Conservation (phyloP, 2,797 vertebrate genomes). For the Helicolenus hilgendorfi region DNA sequence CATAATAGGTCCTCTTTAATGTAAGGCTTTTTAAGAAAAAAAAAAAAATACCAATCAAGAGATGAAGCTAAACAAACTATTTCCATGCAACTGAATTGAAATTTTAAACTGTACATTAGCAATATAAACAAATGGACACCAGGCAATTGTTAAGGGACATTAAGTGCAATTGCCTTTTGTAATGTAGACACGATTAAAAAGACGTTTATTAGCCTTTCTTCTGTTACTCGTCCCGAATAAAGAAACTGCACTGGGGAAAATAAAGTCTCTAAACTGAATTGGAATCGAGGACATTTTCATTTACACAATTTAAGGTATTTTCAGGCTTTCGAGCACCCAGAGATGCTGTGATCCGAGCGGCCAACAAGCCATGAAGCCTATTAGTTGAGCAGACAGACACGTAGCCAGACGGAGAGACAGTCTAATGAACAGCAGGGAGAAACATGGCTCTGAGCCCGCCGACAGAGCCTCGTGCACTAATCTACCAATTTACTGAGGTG, state of each 20-base stretch:
- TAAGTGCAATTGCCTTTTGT: constrained; percentile 54
- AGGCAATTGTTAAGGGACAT: constrained; percentile 67
- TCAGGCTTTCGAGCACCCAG: constrained; percentile 46
- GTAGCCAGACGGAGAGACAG: constrained; percentile 61
- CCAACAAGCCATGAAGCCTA: constrained; percentile 68
- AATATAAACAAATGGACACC: constrained; percentile 59
- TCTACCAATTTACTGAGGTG: constrained; percentile 17
- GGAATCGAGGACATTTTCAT: constrained; percentile 61
- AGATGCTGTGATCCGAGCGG: constrained; percentile 59
- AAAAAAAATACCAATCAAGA: constrained; percentile 14
- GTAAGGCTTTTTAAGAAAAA: neutral
- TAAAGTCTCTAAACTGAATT: constrained; percentile 29
- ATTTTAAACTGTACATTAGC: constrained; percentile 53
- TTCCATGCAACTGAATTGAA: constrained; percentile 41
- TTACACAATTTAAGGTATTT: constrained; percentile 65
- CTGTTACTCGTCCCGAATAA: constrained; percentile 27
- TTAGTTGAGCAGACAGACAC: constrained; percentile 63
- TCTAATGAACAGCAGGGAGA: constrained; percentile 68
- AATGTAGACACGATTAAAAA: constrained; percentile 41
- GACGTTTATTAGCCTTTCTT: constrained; percentile 41
- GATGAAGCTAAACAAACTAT: constrained; percentile 2
- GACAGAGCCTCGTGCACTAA: constrained; percentile 45
- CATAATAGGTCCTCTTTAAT: neutral
- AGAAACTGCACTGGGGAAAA: constrained; percentile 30
- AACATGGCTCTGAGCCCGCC: constrained; percentile 44